Percentiles rank a stretch among this genome's conserved stretches.
Evolutionary conservation across 2,797 vertebrate genomes (phyloP).

Genomic region (Nothura maculosa): DNA sequence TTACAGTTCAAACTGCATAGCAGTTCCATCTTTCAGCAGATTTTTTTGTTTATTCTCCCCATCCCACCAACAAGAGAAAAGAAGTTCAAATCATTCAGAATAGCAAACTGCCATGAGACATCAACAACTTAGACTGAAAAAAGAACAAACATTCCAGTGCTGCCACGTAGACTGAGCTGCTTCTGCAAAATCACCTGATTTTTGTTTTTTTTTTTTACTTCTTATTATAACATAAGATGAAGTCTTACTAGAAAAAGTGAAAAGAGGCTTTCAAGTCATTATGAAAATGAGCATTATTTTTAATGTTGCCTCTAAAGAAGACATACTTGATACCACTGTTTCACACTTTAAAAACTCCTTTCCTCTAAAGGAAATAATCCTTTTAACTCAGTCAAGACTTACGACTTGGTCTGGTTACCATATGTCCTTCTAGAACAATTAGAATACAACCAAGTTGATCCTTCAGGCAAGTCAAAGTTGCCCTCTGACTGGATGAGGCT

Average conservation of each 20-base stretch:
- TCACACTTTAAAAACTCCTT: not conserved
- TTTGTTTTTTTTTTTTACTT: not conserved
- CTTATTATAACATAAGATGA: not conserved
- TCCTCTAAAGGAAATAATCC: not conserved
- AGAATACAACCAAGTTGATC: not conserved
- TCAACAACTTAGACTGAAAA: not conserved
- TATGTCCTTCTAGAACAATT: not conserved
- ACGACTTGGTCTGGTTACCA: accelerated
- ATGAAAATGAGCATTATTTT: not conserved
- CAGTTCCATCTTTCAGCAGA: not conserved
- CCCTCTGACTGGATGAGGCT: not conserved
- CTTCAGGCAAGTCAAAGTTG: not conserved
- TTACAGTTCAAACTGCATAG: not conserved
- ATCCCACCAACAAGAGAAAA: not conserved
- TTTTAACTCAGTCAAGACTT: not conserved
- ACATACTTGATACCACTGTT: not conserved
- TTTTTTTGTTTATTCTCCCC: not conserved
- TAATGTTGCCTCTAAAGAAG: not conserved
- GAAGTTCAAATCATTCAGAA: not conserved
- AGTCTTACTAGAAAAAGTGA: not conserved
- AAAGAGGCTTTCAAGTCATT: not conserved
- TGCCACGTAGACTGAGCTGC: not conserved
- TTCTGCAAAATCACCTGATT: not conserved
- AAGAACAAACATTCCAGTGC: not conserved
- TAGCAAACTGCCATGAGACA: not conserved